These are phyloP conservation scores for Pemphigus obesinymphae DNA, from an alignment of 1,140 invertebrate genomes.

Conservation along the genomic window DNA sequence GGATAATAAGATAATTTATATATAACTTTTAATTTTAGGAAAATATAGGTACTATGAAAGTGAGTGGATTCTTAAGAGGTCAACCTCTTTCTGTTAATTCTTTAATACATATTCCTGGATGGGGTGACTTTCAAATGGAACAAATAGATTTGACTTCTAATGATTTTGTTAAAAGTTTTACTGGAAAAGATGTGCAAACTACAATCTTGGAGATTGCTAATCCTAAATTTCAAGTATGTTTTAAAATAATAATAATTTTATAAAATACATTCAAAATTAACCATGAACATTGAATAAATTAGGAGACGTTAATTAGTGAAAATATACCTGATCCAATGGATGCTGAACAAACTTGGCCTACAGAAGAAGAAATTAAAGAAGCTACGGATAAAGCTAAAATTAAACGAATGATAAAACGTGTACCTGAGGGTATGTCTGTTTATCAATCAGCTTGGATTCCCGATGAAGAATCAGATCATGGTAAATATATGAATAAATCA, in stretches of 20 bases:
- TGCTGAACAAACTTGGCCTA: slow-evolving; percentile 94
- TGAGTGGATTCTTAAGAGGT: slow-evolving; percentile 81
- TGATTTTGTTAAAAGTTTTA: slow-evolving; percentile 53
- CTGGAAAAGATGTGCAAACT: slow-evolving; percentile 45
- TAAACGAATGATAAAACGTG: slow-evolving; percentile 65
- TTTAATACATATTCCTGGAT: slow-evolving; percentile 81
- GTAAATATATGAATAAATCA: background rate
- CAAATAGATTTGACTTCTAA: slow-evolving; percentile 71
- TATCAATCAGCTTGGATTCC: slow-evolving; percentile 97
- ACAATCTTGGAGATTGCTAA: slow-evolving; percentile 62
- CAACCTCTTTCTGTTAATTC: slow-evolving; percentile 77
- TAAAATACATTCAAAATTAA: background rate
- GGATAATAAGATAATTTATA: background rate
- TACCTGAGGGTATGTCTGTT: slow-evolving; percentile 90
- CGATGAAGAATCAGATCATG: slow-evolving; percentile 60
- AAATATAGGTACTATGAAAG: slow-evolving; percentile 66
- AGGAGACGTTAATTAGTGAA: slow-evolving; percentile 72
- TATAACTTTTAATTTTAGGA: slow-evolving; percentile 11
- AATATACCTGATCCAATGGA: slow-evolving; percentile 86
- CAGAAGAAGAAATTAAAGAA: slow-evolving; percentile 78
- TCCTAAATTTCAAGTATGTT: slow-evolving; percentile 58
- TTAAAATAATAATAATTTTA: too few species aligned
- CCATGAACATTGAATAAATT: slow-evolving; percentile 21
- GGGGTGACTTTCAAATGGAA: slow-evolving; percentile 87
- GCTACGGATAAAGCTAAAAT: slow-evolving; percentile 59